Base-by-base conservation (phyloP, 2,888 invertebrate genomes). In the Drosophila peninsularis region DNA sequence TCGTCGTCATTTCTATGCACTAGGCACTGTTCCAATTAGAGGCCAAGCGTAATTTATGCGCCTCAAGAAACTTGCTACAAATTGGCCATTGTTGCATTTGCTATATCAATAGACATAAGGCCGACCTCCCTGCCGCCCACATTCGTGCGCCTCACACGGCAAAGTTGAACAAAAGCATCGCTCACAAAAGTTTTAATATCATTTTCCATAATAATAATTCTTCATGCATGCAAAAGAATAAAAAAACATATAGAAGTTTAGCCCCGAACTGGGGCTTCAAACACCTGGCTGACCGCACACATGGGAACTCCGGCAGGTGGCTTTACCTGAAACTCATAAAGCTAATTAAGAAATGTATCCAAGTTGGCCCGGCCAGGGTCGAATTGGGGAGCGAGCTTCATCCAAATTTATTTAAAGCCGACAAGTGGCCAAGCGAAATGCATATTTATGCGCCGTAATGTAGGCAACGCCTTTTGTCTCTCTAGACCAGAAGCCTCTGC, bases 311-410 rank as follows among this genome's bases (percentile, higher is more conserved):
- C 19, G 71, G 62, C 86, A 86, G 89, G 68, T 90, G 90, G 53
- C 56, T 37, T 49, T 37, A 32, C 50, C 44, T 50, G 65, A 76
- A 83, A 83, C 84, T 90, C 88, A 89, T 87, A 89, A 89, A 89
- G 81, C 90, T 90, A 90, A 85, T 85, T 85, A 88, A 90, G 85
- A 87, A 85, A 74, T 90, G 75, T 78, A 68, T 69, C 80, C 88
- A 83, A 89, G 80, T 82, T 88, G 60, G 47, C 54, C 60, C 6
- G 44, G 52, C 47, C 17, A 32, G 24, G 56, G 27, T 60, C 60
- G 61, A 45, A 36, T 56, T 71, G 61, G 52, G 36, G 39, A 6
- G 11, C 21, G 42, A 17, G 37, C 44, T n/a, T 30, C 19, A 47
- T 14, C 19, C 24, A n/a, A 62, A 62, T 73, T 77, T 73, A 81